Conservation (phyloP, 35 echinoderm and acorn worm genomes). For the Lytechinus variegatus region DNA sequence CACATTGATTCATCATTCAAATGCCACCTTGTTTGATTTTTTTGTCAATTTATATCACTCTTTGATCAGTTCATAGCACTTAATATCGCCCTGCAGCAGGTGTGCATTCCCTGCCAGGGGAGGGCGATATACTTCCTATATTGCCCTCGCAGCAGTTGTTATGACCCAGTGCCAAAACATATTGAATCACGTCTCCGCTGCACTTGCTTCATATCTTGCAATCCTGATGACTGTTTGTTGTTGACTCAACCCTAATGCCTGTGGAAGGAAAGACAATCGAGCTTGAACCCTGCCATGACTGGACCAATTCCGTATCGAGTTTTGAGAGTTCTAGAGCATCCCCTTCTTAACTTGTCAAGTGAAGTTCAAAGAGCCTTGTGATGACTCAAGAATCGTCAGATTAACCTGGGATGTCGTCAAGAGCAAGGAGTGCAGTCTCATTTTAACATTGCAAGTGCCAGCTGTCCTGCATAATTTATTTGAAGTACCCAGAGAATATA, state of each 20-base stretch:
- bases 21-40: not conserved
- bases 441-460: not conserved
- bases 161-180: slow-evolving; percentile 21
- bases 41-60: not conserved
- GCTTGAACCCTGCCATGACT: not conserved
- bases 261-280: not conserved
- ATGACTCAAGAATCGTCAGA: not conserved
- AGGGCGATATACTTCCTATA: slow-evolving; percentile 28
- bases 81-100: slow-evolving; percentile 14
- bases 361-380: not conserved
- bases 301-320: not conserved
- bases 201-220: not conserved
- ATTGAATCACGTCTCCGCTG: not conserved
- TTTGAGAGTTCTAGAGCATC: not conserved
- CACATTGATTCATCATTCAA: not conserved
- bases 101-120: not conserved
- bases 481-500: not conserved
- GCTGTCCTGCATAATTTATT: not conserved
- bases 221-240: not conserved
- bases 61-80: not conserved
- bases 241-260: not conserved
- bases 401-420: not conserved
- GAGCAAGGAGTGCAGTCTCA: not conserved
- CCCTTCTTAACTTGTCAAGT: not conserved
- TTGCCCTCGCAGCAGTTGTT: slow-evolving; percentile 15